Base-by-base conservation (phyloP, 1,140 invertebrate genomes). In the Eubasilissa regina region DNA sequence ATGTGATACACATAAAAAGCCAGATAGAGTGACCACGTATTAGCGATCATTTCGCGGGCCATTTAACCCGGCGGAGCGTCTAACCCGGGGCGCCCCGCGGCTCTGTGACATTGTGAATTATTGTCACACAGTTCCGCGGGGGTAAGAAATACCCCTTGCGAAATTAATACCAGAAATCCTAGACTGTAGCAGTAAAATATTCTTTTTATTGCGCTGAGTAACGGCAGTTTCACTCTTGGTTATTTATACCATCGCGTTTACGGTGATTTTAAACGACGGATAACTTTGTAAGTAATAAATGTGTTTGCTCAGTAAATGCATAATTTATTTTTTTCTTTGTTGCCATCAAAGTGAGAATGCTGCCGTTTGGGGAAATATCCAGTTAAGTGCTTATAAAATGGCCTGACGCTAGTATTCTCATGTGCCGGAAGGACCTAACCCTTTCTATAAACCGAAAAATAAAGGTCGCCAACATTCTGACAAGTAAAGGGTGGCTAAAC, bases 1-100 rank as follows among this genome's bases (percentile, higher is more conserved):
- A 21, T 68, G 15, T 17, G 44, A 48, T 44, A 64, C 60, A 10
- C 64, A 68, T 47, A 47, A 73, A 73, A 56, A 73, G 53, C 12
- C 72, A 44, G 48, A 70, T 43, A 73, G 51, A 78, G 80, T 81
- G 80, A 81, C 80, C 80, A 76, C 70, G 80, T 76, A 81, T 81
- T 81, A 81, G 80, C 77, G 80, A 81, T 79, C 58, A 81, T 81
- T 81, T 78, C 77, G 78, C 62, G 80, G 76, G 56, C 76, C 80
- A 79, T 81, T 81, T 78, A 81, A 76, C 74, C 43, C 75, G 60
- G 75, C 80, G 80, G 53, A 64, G 77, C 43, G 73, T 75, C 75
- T 73, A 56, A 60, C 45, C 12, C 58, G 48, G 53, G 73, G 75
- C 76, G 62, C 73, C 70, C 80, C 56, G 72, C 19, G 44, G 80